phyloP scores from a whole-genome alignment of 2,888 invertebrate species.

The Syrphus vitripennis region DNA sequence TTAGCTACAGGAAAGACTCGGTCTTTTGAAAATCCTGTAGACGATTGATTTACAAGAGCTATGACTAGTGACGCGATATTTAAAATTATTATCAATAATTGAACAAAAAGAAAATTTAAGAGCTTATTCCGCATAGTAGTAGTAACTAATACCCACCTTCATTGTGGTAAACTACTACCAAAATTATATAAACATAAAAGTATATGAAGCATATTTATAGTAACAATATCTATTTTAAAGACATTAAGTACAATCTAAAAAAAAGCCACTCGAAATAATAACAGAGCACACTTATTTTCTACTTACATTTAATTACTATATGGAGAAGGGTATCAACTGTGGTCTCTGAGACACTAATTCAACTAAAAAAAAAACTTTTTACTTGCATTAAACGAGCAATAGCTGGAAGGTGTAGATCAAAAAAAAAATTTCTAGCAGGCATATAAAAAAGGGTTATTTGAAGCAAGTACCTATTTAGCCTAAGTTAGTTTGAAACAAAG shows the following conservation, averaged over 20 bases:
- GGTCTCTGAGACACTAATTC: constrained; percentile 59
- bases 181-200: constrained; percentile 19
- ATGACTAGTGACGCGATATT: neutral
- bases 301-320: constrained; percentile 65
- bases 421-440: constrained; percentile 14
- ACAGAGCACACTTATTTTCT: constrained; percentile 57
- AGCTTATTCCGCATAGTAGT: neutral
- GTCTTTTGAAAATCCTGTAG: neutral
- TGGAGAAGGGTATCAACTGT: constrained; percentile 50
- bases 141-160: constrained; percentile 47
- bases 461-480: neutral
- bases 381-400: constrained; percentile 23
- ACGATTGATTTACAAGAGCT: neutral
- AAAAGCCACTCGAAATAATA: constrained; percentile 12
- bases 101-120: neutral
- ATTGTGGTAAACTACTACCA: neutral
- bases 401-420: constrained; percentile 43
- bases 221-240: neutral
- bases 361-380: constrained; percentile 40
- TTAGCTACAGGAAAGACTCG: too few relatives aligned
- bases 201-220: neutral
- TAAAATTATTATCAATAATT: neutral
- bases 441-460: constrained; percentile 23
- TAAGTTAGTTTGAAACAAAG: constrained; percentile 28
- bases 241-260: constrained; percentile 1